phyloP scores from a whole-genome alignment of 2,113 vertebrate species.

The Scomber scombrus region DNA sequence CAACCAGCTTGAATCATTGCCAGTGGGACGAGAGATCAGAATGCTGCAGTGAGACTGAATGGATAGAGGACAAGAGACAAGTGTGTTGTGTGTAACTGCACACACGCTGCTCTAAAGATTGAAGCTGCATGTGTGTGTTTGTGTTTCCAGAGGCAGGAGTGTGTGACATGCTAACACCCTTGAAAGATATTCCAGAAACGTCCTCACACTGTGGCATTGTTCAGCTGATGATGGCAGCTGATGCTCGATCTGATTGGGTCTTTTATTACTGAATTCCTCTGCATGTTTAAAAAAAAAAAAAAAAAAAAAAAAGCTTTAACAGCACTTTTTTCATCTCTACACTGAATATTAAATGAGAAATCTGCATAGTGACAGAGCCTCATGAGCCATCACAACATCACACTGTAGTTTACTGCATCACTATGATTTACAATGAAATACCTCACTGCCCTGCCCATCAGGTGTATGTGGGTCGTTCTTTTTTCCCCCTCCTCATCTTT shows the following conservation, averaged over 20 bases:
- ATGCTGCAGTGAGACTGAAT: constrained; percentile 60
- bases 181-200: constrained; percentile 26
- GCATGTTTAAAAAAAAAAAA: neutral
- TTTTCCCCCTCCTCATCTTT: neutral
- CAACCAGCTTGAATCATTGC: constrained; percentile 40
- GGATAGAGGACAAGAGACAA: constrained; percentile 3
- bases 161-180: neutral
- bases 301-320: neutral
- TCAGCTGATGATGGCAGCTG: neutral
- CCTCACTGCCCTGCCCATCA: neutral
- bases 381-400: constrained; percentile 12
- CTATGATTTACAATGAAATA: neutral
- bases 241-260: neutral
- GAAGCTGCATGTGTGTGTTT: constrained; percentile 17
- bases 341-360: constrained; percentile 6
- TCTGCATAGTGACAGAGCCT: constrained; percentile 34
- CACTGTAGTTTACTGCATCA: constrained; percentile 28
- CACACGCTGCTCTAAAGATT: neutral
- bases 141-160: neutral
- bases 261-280: neutral
- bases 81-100: constrained; percentile 10
- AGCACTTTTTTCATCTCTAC: neutral
- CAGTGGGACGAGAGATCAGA: constrained; percentile 50
- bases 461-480: constrained; percentile 4
- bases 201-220: neutral